phyloP scores from a whole-genome alignment of 2,113 vertebrate species.

The Heloderma charlesbogerti region DNA sequence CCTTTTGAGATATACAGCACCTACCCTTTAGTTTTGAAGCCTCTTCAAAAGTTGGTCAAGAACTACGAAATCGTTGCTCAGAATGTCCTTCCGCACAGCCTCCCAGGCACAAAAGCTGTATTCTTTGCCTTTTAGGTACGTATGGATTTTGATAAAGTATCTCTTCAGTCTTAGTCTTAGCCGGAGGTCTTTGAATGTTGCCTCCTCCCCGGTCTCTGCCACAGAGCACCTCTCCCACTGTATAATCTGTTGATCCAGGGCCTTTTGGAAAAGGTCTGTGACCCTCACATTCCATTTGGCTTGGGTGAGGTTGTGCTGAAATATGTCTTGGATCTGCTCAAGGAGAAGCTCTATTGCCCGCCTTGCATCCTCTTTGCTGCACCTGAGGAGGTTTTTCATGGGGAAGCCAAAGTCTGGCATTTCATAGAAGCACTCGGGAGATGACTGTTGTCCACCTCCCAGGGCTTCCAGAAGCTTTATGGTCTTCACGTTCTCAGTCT shows the following conservation, averaged over 20 bases:
- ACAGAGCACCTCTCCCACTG: slow-evolving; percentile 32
- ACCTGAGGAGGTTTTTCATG: slow-evolving; percentile 20
- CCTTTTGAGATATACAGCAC: not conserved
- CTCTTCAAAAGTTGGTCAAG: slow-evolving; percentile 27
- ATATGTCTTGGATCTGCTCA: slow-evolving; percentile 43
- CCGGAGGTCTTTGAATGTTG: not conserved
- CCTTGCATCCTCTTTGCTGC: slow-evolving; percentile 41
- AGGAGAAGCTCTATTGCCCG: slow-evolving; percentile 49
- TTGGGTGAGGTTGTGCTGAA: slow-evolving; percentile 59
- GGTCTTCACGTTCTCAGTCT: slow-evolving; percentile 39
- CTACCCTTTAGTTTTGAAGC: slow-evolving; percentile 62
- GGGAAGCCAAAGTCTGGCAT: slow-evolving; percentile 60
- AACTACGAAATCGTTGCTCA: slow-evolving; percentile 41
- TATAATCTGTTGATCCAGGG: slow-evolving; percentile 50
- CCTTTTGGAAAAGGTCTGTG: slow-evolving; percentile 46
- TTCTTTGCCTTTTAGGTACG: slow-evolving; percentile 53
- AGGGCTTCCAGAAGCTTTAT: slow-evolving; percentile 57
- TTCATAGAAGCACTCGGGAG: slow-evolving; percentile 41
- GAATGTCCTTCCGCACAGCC: slow-evolving; percentile 59
- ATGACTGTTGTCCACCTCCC: slow-evolving; percentile 35
- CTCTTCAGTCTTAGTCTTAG: slow-evolving; percentile 56
- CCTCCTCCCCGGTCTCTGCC: not conserved
- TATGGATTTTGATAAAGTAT: slow-evolving; percentile 60
- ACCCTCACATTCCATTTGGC: slow-evolving; percentile 47
- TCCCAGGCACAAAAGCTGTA: slow-evolving; percentile 54